Conservation (phyloP, 1,140 invertebrate species). For the Caenorhabditis latens region DNA sequence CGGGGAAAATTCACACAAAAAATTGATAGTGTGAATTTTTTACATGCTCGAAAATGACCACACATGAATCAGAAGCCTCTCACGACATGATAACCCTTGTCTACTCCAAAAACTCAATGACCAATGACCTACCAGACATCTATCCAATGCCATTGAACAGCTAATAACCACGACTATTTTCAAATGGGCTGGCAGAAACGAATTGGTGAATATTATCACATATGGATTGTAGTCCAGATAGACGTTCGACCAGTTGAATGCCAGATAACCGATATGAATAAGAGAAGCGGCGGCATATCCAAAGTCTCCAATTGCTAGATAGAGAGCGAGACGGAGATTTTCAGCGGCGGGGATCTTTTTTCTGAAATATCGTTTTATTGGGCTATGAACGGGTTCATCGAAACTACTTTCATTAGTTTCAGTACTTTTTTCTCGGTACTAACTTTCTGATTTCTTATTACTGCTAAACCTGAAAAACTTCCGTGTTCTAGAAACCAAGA, state of each 20-base stretch:
- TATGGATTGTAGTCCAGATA: slow-evolving; percentile 28
- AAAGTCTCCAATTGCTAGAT: slow-evolving; percentile 10
- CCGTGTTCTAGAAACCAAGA: too few species aligned
- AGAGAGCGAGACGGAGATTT: slow-evolving; percentile 17
- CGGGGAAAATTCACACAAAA: too few species aligned
- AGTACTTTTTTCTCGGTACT: too few species aligned
- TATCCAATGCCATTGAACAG: slow-evolving; percentile 27
- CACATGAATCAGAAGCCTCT: too few species aligned
- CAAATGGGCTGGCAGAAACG: slow-evolving; percentile 5
- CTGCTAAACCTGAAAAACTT: too few species aligned
- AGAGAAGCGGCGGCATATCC: slow-evolving; percentile 7
- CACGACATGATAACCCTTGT: too few species aligned
- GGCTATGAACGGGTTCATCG: too few species aligned
- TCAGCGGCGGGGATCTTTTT: slow-evolving; percentile 17
- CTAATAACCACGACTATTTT: slow-evolving; percentile 25
- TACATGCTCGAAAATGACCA: too few species aligned
- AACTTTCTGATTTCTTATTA: too few species aligned
- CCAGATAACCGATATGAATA: slow-evolving; percentile 7
- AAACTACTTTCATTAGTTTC: too few species aligned
- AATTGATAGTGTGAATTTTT: too few species aligned
- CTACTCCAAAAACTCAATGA: too few species aligned
- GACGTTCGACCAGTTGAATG: slow-evolving; percentile 2
- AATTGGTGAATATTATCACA: slow-evolving; percentile 13
- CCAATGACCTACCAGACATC: slow-evolving; percentile 6
- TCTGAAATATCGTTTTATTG: background rate